Conservation (phyloP, 53 echinoderm and acorn worm genomes). For the Astropecten irregularis region DNA sequence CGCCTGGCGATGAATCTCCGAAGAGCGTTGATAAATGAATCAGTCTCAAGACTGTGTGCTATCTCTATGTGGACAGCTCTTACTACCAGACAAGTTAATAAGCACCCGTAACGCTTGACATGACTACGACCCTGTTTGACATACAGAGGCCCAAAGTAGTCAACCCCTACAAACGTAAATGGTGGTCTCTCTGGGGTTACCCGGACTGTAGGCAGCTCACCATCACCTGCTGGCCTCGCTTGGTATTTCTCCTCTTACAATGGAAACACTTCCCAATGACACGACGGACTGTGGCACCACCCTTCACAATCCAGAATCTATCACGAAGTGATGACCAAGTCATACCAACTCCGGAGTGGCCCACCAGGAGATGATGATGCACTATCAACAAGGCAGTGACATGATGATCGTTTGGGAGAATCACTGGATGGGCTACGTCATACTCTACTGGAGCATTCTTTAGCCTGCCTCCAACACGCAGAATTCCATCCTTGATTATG, state of each 20-base stretch:
- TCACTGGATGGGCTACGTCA: constrained; percentile 58
- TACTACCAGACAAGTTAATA: constrained; percentile 57
- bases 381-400: constrained; percentile 58
- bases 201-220: constrained; percentile 53
- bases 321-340: constrained; percentile 58
- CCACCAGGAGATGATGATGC: constrained; percentile 53
- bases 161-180: constrained; percentile 57
- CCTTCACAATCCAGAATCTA: constrained; percentile 58
- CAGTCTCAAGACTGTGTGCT: constrained; percentile 54
- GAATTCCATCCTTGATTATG: constrained; percentile 35
- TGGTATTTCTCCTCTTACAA: constrained; percentile 53
- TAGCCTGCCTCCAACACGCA: constrained; percentile 62
- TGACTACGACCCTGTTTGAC: constrained; percentile 61
- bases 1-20: constrained; percentile 58
- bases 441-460: constrained; percentile 33
- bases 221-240: constrained; percentile 58
- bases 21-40: constrained; percentile 69
- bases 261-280: constrained; percentile 65
- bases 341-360: constrained; percentile 70
- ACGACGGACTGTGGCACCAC: constrained; percentile 50
- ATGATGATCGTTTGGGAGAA: constrained; percentile 62
- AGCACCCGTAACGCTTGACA: constrained; percentile 62
- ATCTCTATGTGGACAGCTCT: constrained; percentile 70
- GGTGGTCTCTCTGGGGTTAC: constrained; percentile 72
- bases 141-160: constrained; percentile 66